Evolutionary conservation across 2,888 invertebrate species (phyloP).

Genomic region (Gryllus longicercus): DNA sequence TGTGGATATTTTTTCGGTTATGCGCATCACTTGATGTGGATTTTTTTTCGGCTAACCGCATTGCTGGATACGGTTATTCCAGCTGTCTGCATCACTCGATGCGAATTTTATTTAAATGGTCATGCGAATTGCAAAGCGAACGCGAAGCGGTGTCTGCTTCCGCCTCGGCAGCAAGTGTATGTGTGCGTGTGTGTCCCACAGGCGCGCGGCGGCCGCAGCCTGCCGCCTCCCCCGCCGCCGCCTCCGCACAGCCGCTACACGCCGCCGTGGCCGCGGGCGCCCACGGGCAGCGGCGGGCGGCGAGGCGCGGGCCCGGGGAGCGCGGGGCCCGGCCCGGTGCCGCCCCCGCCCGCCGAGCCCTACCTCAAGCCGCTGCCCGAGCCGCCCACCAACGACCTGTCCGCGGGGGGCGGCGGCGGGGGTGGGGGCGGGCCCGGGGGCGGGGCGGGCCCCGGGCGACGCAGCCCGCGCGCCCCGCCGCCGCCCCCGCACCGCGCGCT

Average conservation of each 20-base stretch:
- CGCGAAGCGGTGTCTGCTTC: too few species aligned
- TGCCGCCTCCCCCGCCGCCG: constrained; percentile 57
- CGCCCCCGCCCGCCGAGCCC: constrained; percentile 44
- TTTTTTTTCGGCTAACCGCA: too few species aligned
- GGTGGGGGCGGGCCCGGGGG: neutral
- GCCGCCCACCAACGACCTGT: constrained; percentile 51
- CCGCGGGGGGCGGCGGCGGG: constrained; percentile 41
- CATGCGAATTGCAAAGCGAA: too few species aligned
- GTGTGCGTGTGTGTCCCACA: neutral
- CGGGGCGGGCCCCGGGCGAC: constrained; percentile 41
- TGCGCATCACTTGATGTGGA: too few species aligned
- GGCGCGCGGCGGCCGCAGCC: constrained; percentile 21
- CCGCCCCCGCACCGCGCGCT: constrained; percentile 36
- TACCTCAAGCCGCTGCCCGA: constrained; percentile 59
- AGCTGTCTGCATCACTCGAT: too few species aligned
- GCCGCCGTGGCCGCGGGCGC: constrained; percentile 61
- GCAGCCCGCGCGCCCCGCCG: constrained; percentile 37
- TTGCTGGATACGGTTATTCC: too few species aligned
- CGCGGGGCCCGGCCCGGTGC: constrained; percentile 29
- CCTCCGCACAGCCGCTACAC: constrained; percentile 57
- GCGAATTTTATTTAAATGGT: too few species aligned
- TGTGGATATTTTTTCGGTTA: too few species aligned
- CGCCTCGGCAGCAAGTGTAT: too few species aligned
- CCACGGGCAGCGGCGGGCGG: neutral
- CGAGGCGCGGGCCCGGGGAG: constrained; percentile 31